These are phyloP conservation scores for Tympanuchus pallidicinctus DNA, from an alignment of 2,113 vertebrate species.

Conservation along the genomic window DNA sequence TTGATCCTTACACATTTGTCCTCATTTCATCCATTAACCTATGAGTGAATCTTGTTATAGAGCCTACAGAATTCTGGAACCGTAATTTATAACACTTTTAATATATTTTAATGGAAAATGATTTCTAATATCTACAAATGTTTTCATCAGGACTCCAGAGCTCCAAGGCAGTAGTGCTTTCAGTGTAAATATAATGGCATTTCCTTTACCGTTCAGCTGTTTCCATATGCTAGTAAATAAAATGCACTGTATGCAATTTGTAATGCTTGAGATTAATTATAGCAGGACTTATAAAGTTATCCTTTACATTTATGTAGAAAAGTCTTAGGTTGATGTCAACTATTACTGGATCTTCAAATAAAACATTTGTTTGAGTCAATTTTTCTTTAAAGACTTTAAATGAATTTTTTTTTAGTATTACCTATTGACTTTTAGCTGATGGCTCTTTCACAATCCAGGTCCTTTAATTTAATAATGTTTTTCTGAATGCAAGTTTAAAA, in stretches of 20 bases:
- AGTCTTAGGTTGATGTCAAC: neutral
- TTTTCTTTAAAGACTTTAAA: neutral
- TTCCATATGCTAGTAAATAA: neutral
- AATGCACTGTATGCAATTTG: neutral
- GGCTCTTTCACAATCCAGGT: neutral
- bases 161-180: neutral
- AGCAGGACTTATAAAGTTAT: neutral
- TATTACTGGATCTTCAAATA: neutral
- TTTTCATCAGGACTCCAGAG: neutral
- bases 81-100: neutral
- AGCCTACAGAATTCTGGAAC: neutral
- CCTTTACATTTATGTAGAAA: neutral
- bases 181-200: neutral
- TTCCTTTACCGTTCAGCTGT: neutral
- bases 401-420: neutral
- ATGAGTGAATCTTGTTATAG: neutral
- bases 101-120: neutral
- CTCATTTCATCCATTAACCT: conserved; percentile 10
- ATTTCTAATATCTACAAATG: neutral
- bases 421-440: neutral
- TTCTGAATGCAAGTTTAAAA: neutral
- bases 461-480: neutral
- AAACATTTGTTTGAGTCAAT: neutral
- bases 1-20: neutral
- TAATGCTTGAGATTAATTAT: neutral